Evolutionary conservation across 2,797 vertebrate genomes (phyloP).

Genomic region (Naso thynnoides): DNA sequence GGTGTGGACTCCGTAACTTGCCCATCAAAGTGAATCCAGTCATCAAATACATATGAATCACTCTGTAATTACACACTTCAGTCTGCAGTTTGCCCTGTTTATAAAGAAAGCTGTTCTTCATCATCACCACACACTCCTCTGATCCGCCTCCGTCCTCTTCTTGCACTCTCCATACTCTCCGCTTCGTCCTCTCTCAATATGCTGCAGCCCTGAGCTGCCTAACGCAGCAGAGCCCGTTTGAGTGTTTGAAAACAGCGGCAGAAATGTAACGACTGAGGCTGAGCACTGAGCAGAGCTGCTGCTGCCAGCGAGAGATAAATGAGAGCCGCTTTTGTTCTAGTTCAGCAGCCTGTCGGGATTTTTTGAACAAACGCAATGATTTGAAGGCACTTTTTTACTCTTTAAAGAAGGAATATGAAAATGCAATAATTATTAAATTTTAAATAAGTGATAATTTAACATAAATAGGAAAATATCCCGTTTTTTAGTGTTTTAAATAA

Average conservation of each 20-base stretch:
- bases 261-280: neutral
- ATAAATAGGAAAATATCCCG: neutral
- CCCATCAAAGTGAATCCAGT: neutral
- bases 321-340: neutral
- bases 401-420: neutral
- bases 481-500: neutral
- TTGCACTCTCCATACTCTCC: neutral
- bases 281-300: neutral
- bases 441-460: neutral
- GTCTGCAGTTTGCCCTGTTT: neutral
- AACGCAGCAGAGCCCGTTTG: neutral
- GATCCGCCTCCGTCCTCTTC: slow-evolving; percentile 8
- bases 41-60: neutral
- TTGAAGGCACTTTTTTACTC: too few relatives aligned
- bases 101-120: neutral
- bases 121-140: neutral
- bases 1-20: slow-evolving; percentile 1
- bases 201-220: neutral
- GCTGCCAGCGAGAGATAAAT: slow-evolving; percentile 6
- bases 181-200: neutral
- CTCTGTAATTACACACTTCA: too few relatives aligned
- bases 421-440: neutral
- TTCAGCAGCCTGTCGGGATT: neutral
- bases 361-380: neutral
- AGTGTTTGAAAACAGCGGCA: neutral